phyloP scores from a whole-genome alignment of 2,888 invertebrate genomes.

The Eulithis testata region DNA sequence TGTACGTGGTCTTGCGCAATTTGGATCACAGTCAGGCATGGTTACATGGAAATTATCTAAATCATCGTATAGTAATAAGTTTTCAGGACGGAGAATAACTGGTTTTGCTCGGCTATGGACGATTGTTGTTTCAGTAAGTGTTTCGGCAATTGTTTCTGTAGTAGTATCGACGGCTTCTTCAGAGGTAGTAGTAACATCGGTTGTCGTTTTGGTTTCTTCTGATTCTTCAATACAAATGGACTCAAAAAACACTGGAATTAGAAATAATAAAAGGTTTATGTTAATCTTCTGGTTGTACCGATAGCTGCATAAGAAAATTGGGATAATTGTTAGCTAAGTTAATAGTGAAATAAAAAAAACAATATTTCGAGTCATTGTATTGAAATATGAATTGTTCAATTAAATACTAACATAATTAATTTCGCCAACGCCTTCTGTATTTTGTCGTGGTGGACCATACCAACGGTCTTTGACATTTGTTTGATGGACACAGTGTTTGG shows the following conservation, averaged over 20 bases:
- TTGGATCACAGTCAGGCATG: not conserved
- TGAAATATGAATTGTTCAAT: not conserved
- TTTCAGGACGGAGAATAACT: not conserved
- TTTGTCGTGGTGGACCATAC: constrained; percentile 25
- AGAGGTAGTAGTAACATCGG: constrained; percentile 11
- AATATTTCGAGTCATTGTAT: not conserved
- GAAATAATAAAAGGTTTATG: not conserved
- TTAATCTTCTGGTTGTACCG: not conserved
- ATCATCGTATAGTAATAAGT: not conserved
- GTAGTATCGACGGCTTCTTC: constrained; percentile 5
- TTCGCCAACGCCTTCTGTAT: constrained; percentile 11
- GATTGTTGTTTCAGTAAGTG: not conserved
- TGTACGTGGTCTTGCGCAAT: constrained; percentile 42
- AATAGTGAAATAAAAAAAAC: not conserved
- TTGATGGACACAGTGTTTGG: constrained; percentile 17
- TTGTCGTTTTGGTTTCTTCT: constrained; percentile 11
- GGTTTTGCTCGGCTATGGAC: not conserved
- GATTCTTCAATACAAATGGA: constrained; percentile 12
- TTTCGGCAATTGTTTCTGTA: not conserved
- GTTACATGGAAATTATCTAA: not conserved
- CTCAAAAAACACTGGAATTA: constrained; percentile 29
- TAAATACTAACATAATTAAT: constrained; percentile 25
- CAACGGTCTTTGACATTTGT: constrained; percentile 26
- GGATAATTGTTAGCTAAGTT: not conserved
- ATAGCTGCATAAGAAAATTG: not conserved